A percentile compares a stretch with the other conserved stretches of the same genome.
Evolutionary conservation across 2,797 vertebrate species (phyloP).

Genomic region (Todus mexicanus): DNA sequence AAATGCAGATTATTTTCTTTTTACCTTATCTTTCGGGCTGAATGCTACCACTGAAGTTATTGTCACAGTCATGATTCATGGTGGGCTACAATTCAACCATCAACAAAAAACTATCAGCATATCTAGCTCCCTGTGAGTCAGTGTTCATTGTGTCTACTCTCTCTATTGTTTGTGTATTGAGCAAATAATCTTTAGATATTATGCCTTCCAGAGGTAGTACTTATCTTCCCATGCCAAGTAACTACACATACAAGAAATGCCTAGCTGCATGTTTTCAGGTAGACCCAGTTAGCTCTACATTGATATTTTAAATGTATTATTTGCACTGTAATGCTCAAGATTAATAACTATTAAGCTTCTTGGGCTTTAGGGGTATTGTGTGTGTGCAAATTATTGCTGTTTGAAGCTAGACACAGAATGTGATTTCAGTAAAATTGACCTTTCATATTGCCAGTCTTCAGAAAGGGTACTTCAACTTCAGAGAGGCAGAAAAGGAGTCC

Average conservation of each 20-base stretch:
- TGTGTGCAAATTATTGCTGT: background rate
- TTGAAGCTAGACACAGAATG: background rate
- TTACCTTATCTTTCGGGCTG: background rate
- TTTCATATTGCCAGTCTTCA: background rate
- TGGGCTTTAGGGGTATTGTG: background rate
- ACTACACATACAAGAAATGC: background rate
- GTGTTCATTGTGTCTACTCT: background rate
- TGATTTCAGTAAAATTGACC: background rate
- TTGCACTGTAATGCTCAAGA: background rate
- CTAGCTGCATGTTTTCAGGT: background rate
- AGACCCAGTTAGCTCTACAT: background rate
- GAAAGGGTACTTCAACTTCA: background rate
- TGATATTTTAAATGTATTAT: background rate
- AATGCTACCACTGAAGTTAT: background rate
- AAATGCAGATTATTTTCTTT: background rate
- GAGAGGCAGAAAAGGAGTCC: background rate
- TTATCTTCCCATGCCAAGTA: background rate
- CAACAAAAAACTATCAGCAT: background rate
- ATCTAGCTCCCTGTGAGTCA: background rate
- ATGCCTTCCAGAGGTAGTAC: background rate
- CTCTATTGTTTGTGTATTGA: background rate
- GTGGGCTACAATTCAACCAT: background rate
- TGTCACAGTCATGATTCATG: background rate
- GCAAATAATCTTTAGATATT: background rate
- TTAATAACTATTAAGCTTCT: background rate